phyloP scores from a whole-genome alignment of 2,888 invertebrate species.

The Linyphia triangularis region DNA sequence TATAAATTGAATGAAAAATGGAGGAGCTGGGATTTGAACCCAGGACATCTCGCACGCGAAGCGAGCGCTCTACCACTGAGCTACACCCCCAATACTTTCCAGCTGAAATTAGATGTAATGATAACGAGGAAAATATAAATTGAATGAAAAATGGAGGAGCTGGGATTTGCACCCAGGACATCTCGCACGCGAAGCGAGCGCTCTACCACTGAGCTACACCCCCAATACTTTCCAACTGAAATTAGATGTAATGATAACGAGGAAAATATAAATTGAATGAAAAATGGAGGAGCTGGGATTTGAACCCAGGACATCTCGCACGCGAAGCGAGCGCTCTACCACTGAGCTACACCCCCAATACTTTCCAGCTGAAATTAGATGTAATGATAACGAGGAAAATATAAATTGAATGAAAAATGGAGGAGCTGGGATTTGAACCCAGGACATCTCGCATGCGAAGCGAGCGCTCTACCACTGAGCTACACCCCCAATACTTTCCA shows the following conservation, averaged over 20 bases:
- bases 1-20: too few relatives aligned
- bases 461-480: conserved; percentile 61
- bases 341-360: conserved; percentile 63
- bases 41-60: conserved; percentile 16
- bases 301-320: conserved; percentile 61
- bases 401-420: too few relatives aligned
- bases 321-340: conserved; percentile 67
- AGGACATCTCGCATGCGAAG: conserved; percentile 58
- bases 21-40: too few relatives aligned
- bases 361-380: too few relatives aligned
- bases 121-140: too few relatives aligned
- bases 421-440: conserved; percentile 53
- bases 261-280: too few relatives aligned
- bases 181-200: conserved; percentile 66
- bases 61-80: conserved; percentile 34
- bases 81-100: conserved; percentile 33
- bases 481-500: too few relatives aligned
- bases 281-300: conserved; percentile 63
- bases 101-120: too few relatives aligned
- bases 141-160: too few relatives aligned
- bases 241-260: too few relatives aligned
- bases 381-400: too few relatives aligned
- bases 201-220: conserved; percentile 67
- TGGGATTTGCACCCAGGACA: conserved; percentile 58
- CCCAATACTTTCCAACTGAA: too few relatives aligned